These are phyloP conservation scores for Threskiornis aethiopicus DNA, from an alignment of 2,797 vertebrate species.

Conservation along the genomic window DNA sequence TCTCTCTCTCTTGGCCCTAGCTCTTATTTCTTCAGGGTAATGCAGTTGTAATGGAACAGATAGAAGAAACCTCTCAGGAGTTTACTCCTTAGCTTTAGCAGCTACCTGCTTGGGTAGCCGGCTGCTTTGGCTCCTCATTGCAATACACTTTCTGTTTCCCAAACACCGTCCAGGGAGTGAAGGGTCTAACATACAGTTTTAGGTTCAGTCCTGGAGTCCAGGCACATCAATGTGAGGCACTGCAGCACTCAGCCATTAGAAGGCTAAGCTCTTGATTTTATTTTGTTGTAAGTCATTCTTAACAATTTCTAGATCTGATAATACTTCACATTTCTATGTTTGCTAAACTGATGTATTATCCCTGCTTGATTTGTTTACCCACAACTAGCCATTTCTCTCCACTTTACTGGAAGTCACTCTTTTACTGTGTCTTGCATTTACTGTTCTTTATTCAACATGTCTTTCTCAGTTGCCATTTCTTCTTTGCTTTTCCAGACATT, in stretches of 20 bases:
- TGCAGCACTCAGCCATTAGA: not conserved
- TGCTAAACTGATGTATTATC: not conserved
- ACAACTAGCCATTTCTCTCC: not conserved
- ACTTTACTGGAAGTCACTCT: not conserved
- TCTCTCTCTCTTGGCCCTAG: not conserved
- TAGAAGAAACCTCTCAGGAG: not conserved
- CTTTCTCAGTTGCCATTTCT: not conserved
- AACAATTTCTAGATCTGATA: not conserved
- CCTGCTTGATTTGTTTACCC: not conserved
- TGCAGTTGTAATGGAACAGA: not conserved
- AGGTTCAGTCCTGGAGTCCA: not conserved
- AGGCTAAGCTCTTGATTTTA: not conserved
- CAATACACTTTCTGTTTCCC: not conserved
- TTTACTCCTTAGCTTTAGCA: not conserved
- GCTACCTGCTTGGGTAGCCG: not conserved
- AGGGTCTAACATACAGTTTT: not conserved
- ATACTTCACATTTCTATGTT: not conserved
- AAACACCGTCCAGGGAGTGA: rapidly evolving
- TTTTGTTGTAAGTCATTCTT: not conserved
- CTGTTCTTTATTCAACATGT: not conserved
- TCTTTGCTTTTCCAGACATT: not conserved
- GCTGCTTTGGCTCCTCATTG: not conserved
- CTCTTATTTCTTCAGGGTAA: not conserved
- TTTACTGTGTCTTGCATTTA: not conserved
- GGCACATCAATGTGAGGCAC: not conserved